Evolutionary conservation across 2,888 invertebrate species (phyloP).

Genomic region (Empis stercorea): DNA sequence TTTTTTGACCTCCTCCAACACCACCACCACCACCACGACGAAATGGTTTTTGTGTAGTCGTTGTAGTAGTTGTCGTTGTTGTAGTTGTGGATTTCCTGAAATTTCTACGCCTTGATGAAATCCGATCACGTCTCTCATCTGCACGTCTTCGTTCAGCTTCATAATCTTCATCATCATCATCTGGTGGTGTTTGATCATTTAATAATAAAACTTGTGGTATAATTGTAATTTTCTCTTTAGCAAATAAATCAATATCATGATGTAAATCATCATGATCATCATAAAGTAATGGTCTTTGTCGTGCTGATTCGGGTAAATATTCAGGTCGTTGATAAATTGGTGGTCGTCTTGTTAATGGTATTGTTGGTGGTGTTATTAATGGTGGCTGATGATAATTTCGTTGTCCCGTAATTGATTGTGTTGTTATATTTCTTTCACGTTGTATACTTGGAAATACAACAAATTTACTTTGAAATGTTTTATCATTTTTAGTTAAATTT

Average conservation of each 20-base stretch:
- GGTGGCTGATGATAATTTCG: slow-evolving; percentile 17
- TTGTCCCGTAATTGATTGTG: slow-evolving; percentile 9
- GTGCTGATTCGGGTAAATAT: slow-evolving; percentile 21
- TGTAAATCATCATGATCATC: slow-evolving; percentile 18
- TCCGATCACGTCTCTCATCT: slow-evolving; percentile 8
- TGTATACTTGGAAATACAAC: slow-evolving; percentile 35
- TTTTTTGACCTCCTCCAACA: slow-evolving; percentile 9
- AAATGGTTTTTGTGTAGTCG: slow-evolving; percentile 19
- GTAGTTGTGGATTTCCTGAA: slow-evolving; percentile 14
- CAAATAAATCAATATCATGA: slow-evolving; percentile 13
- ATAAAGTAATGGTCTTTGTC: slow-evolving; percentile 12
- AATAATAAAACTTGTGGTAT: slow-evolving; percentile 32
- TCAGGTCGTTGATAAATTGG: slow-evolving; percentile 16
- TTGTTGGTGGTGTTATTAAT: slow-evolving; percentile 24
- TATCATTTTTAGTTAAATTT: slow-evolving; percentile 34
- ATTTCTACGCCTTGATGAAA: slow-evolving; percentile 12
- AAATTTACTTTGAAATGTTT: slow-evolving; percentile 34
- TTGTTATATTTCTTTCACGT: slow-evolving; percentile 20
- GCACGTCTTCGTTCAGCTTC: slow-evolving; percentile 11
- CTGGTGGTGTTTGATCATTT: slow-evolving; percentile 26
- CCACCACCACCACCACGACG: slow-evolving; percentile 6
- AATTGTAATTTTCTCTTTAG: slow-evolving; percentile 25
- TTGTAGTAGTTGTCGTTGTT: slow-evolving; percentile 14
- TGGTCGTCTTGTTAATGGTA: slow-evolving; percentile 27
- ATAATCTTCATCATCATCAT: slow-evolving; percentile 15